Evolutionary conservation across 2,113 vertebrate genomes (phyloP), one percentile per base, ranked within the genome.

Genomic region (Tringa solitaria): DNA sequence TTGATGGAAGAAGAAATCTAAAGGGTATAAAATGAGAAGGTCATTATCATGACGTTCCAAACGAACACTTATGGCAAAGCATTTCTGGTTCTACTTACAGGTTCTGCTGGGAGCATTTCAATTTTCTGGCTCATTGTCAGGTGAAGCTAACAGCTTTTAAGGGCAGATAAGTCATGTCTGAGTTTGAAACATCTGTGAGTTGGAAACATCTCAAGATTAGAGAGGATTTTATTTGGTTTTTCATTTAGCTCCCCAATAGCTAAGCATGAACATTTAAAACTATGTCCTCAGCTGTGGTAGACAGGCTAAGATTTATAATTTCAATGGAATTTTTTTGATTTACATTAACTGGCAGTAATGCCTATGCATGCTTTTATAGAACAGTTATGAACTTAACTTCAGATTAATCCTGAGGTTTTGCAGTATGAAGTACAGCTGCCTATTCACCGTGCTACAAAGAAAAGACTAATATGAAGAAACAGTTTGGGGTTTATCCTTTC

Each of bases 71-170:
- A 91, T 23, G 14, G 74, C 67, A 96, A 93, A 87, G 37, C 45
- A 39, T 50, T 93, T 87, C 28, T 89, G 50, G 37, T 85, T 92
- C 83, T 86, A 84, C 80, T 69, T 73, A 54, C 26, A 90, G 74
- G 63, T 95, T 88, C 83, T 95, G 81, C 87, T 78, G 77, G 61
- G 57, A 96, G 53, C 35, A 69, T 84, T 95, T 85, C 39, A 82
- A 89, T 94, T 96, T 87, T 91, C 84, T 93, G 80, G 91, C 77
- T 96, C 74, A 46, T 39, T 92, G 80, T 89, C 78, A 92, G 67
- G 53, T 76, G 77, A 91, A 86, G 80, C 51, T 81, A 94, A 79
- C 6, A 21, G 57, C n/a, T 89, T 96, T 92, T 91, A 84, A 93
- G 82, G 45, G 81, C 65, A 73, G 26, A 18, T 46, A 96, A 90